phyloP scores from a whole-genome alignment of 1,140 invertebrate genomes.

The Ceratina australensis region DNA sequence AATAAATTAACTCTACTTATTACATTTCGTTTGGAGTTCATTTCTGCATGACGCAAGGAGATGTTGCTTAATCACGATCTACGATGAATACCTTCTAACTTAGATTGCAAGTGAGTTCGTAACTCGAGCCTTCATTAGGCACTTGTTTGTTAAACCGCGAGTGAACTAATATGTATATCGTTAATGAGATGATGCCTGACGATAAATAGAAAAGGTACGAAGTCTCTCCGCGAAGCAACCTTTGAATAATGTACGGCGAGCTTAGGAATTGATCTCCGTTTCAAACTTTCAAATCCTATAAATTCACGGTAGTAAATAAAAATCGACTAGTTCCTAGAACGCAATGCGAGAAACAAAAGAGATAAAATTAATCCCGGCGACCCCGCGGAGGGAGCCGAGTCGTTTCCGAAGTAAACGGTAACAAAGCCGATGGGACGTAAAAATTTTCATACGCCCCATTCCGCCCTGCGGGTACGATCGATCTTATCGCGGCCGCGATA shows the following conservation, averaged over 20 bases:
- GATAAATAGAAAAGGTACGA: neutral
- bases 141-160: constrained; percentile 35
- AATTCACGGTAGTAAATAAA: constrained; percentile 16
- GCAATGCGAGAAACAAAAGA: neutral
- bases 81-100: constrained; percentile 36
- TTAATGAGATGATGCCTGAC: constrained; percentile 36
- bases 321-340: neutral
- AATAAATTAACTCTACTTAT: too few species aligned
- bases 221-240: neutral
- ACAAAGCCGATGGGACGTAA: constrained; percentile 42
- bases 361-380: constrained; percentile 24
- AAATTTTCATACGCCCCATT: constrained; percentile 45
- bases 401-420: constrained; percentile 18
- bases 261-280: neutral
- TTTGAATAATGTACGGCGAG: neutral
- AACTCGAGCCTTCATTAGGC: constrained; percentile 33
- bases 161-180: constrained; percentile 21
- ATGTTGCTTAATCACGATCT: too few species aligned
- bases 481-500: constrained; percentile 43
- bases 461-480: constrained; percentile 13
- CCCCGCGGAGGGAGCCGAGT: neutral
- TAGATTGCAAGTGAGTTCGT: constrained; percentile 19
- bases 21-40: too few species aligned
- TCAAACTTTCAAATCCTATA: neutral
- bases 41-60: too few species aligned